Percentiles rank a stretch among this genome's conserved stretches.
Evolutionary conservation across 2,113 vertebrate genomes (phyloP).

Genomic region (Calyptomena viridis): DNA sequence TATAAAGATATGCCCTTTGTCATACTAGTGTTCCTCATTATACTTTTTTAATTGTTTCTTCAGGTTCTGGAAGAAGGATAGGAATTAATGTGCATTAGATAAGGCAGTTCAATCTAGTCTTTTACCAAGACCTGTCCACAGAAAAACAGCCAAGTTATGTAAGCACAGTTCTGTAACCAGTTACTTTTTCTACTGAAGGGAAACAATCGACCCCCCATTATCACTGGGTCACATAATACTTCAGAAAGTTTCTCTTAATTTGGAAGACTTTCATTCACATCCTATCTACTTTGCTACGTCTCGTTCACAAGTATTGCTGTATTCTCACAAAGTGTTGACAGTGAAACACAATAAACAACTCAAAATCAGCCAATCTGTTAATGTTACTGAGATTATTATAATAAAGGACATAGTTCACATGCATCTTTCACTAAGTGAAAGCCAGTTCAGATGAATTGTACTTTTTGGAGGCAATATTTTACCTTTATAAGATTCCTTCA

Average conservation of each 20-base stretch:
- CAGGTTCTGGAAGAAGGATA: not conserved
- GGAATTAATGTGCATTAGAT: not conserved
- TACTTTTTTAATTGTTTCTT: not conserved
- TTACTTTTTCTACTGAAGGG: not conserved
- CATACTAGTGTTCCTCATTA: not conserved
- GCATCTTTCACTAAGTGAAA: not conserved
- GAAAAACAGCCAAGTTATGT: not conserved
- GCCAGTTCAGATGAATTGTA: not conserved
- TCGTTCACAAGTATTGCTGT: not conserved
- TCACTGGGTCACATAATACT: not conserved
- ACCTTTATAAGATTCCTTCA: not conserved
- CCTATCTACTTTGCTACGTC: not conserved
- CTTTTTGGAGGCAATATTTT: not conserved
- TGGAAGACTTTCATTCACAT: not conserved
- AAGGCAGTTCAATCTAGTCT: not conserved
- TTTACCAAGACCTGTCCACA: not conserved
- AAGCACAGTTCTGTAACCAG: not conserved
- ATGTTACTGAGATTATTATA: not conserved
- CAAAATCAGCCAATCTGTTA: not conserved
- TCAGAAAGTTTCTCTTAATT: not conserved
- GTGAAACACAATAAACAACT: not conserved
- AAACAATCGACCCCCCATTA: accelerated
- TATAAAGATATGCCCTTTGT: not conserved
- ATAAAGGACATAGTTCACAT: not conserved
- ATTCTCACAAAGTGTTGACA: not conserved